Conservation (phyloP, 2,797 vertebrate species). For the Manis crassicaudata region DNA sequence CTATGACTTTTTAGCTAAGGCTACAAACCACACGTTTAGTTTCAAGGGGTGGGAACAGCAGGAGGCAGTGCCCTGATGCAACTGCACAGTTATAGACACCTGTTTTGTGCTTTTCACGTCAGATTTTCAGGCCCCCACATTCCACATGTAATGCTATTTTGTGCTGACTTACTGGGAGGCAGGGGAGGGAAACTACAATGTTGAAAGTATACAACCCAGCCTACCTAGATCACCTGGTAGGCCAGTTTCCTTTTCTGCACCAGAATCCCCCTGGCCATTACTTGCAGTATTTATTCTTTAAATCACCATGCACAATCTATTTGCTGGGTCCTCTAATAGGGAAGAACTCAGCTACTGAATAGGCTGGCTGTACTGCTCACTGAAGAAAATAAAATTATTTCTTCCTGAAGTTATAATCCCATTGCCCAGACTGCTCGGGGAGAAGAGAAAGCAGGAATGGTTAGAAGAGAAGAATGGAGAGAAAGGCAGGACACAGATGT, state of each 20-base stretch:
- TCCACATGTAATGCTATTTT: accelerated
- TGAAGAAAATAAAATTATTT: not conserved
- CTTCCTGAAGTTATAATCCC: not conserved
- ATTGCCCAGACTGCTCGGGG: not conserved
- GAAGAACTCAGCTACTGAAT: not conserved
- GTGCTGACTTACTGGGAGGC: not conserved
- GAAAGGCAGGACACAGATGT: not conserved
- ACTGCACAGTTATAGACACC: accelerated
- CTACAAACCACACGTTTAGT: not conserved
- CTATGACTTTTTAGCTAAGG: not conserved
- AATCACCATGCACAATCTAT: not conserved
- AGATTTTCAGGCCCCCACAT: not conserved
- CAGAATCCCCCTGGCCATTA: constrained; percentile 65
- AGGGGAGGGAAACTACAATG: accelerated
- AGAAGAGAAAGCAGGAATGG: not conserved
- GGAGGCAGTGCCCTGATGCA: not conserved
- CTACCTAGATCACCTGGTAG: not conserved
- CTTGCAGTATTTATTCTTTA: not conserved
- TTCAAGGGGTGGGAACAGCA: no score
- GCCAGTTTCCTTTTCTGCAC: constrained; percentile 63
- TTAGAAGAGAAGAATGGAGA: constrained; percentile 5
- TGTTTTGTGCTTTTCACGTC: not conserved
- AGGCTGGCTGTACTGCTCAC: not conserved
- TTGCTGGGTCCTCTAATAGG: not conserved
- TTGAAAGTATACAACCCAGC: not conserved